Evolutionary conservation across 2,888 invertebrate species (phyloP), one percentile per base, ranked within the genome.

Genomic region (Pyrgus malvae): DNA sequence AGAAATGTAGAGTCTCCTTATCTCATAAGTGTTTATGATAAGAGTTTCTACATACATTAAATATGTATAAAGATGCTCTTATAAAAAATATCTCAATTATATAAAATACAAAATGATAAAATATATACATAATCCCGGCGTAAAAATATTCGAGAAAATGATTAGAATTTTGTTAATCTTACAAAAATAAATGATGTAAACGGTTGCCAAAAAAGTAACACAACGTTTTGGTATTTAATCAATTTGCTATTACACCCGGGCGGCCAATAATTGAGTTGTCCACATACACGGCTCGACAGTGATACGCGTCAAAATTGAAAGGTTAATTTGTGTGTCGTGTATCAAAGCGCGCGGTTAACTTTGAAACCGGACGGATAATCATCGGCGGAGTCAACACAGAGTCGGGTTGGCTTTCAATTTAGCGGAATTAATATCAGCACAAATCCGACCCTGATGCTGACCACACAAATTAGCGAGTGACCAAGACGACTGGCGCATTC

Each of bases 391-490:
- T 63, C 57, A 58, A 58, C 60, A 62, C 67, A 63, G 65, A 64
- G 65, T 64, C 67, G 70, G 71, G 70, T 80, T 76, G 70, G 73
- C 76, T 80, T 82, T 78, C 81, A 80, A 78, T 83, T 81, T 67
- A 73, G 74, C 71, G 67, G 77, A 80, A 81, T 80, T 80, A 80
- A 81, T 81, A 79, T 75, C 79, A 73, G 72, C 72, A 72, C 73
- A 73, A 74, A 65, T 60, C 65, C 68, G 55, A 62, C 65, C 62
- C 56, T 37, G n/a, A 5, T 53, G 56, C 58, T 61, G 64, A 61
- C 64, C 68, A 59, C 62, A 63, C 63, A 21, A 21, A 23, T 19
- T 11, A n/a, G n/a, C n/a, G n/a, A n/a, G n/a, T n/a, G n/a, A n/a
- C n/a, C n/a, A n/a, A n/a, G n/a, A n/a, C n/a, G n/a, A n/a, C n/a